Percentiles rank a stretch among this genome's conserved stretches.
phyloP scores from a whole-genome alignment of 2,113 vertebrate species.

The Salvelinus namaycush region DNA sequence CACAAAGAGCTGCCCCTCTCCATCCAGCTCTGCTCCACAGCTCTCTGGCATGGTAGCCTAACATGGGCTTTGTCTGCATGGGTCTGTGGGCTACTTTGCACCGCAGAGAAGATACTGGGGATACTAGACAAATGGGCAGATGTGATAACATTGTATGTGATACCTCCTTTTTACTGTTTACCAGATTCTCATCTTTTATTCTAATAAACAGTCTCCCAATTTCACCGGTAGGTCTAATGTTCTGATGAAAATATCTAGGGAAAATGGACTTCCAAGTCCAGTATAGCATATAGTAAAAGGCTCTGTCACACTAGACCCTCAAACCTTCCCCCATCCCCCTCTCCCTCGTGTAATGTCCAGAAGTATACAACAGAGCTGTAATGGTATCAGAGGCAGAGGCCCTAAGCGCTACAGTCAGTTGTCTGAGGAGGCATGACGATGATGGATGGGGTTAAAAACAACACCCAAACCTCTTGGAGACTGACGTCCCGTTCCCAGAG shows the following conservation, averaged over 20 bases:
- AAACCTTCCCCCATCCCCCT: too few species aligned
- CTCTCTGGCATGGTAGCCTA: conserved; percentile 57
- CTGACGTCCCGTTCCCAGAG: background rate
- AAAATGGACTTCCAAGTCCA: too few species aligned
- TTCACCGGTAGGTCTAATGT: too few species aligned
- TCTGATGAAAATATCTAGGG: too few species aligned
- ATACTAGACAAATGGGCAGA: conserved; percentile 1
- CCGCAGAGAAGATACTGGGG: background rate
- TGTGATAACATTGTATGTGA: too few species aligned
- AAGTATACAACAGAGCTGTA: conserved; percentile 31
- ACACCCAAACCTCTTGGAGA: conserved; percentile 21
- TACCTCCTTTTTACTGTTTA: too few species aligned
- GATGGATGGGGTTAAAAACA: conserved; percentile 63
- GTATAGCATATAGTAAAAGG: too few species aligned
- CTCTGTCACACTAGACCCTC: background rate
- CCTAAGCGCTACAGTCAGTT: conserved; percentile 32
- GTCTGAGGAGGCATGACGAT: conserved; percentile 43
- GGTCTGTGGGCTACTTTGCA: conserved; percentile 21
- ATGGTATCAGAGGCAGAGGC: conserved; percentile 50
- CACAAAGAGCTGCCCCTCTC: conserved; percentile 64
- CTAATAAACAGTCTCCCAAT: too few species aligned
- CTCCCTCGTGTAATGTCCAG: conserved; percentile 22
- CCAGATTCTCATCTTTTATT: too few species aligned
- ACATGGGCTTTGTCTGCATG: conserved; percentile 51
- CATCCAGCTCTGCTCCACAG: conserved; percentile 54